phyloP scores from a whole-genome alignment of 92 coral and sea anemone species.

The Epizoanthus scotinus region DNA sequence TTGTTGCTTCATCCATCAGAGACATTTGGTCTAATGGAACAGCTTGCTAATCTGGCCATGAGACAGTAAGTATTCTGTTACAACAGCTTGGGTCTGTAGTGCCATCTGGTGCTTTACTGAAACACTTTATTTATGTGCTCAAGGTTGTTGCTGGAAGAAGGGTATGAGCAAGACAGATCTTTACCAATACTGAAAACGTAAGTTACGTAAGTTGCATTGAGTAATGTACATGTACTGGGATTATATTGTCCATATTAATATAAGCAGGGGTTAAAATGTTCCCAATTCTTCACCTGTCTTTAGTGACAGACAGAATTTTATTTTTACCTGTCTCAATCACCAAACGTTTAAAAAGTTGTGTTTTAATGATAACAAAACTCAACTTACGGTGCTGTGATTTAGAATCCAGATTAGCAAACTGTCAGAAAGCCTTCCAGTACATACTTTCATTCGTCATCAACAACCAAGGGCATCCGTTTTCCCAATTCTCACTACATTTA shows the following conservation, averaged over 20 bases:
- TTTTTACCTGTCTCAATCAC: too few relatives aligned
- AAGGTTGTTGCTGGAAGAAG: constrained; percentile 88
- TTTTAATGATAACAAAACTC: too few relatives aligned
- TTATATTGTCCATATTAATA: neutral
- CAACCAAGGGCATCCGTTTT: too few relatives aligned
- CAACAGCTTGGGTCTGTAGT: neutral
- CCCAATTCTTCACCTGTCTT: too few relatives aligned
- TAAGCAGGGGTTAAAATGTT: neutral
- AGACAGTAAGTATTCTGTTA: constrained; percentile 73
- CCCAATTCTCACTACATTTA: too few relatives aligned
- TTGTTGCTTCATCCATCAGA: constrained; percentile 93
- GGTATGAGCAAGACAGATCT: constrained; percentile 79
- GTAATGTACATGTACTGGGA: neutral
- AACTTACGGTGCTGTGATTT: too few relatives aligned
- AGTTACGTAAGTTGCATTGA: neutral
- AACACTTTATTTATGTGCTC: neutral
- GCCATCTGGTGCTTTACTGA: neutral
- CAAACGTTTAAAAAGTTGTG: too few relatives aligned
- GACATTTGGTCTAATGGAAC: constrained; percentile 98
- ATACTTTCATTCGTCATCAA: too few relatives aligned
- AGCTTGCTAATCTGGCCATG: constrained; percentile 96
- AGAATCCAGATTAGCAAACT: too few relatives aligned
- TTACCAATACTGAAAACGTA: constrained; percentile 76
- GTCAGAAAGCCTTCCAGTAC: too few relatives aligned
- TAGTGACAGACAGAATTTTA: too few relatives aligned